These are phyloP conservation scores for Aphidoletes aphidimyza DNA, from an alignment of 2,888 invertebrate genomes.

Conservation along the genomic window DNA sequence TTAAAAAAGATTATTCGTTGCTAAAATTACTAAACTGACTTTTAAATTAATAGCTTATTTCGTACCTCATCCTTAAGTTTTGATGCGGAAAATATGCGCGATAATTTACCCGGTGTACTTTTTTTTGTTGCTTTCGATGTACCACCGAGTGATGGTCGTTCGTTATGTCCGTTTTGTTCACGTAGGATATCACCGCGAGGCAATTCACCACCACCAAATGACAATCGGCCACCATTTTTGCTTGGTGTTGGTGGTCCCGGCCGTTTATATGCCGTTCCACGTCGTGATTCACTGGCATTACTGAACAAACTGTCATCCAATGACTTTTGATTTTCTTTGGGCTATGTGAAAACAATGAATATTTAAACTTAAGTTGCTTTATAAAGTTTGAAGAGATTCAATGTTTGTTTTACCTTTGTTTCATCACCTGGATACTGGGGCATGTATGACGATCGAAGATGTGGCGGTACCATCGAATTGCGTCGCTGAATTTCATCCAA, in stretches of 20 bases:
- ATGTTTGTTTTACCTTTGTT: constrained; percentile 70
- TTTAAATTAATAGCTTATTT: constrained; percentile 54
- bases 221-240: constrained; percentile 80
- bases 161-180: constrained; percentile 62
- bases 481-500: constrained; percentile 76
- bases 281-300: constrained; percentile 59
- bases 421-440: constrained; percentile 80
- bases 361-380: not conserved
- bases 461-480: constrained; percentile 86
- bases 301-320: constrained; percentile 57
- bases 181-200: constrained; percentile 70
- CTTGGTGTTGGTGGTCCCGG: constrained; percentile 90
- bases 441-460: constrained; percentile 85
- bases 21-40: not conserved
- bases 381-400: not conserved
- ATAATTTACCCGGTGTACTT: constrained; percentile 75
- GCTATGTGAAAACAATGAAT: not conserved
- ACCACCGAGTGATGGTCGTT: not conserved
- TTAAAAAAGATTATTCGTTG: not conserved
- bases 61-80: constrained; percentile 67
- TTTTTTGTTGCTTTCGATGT: constrained; percentile 62
- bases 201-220: constrained; percentile 70
- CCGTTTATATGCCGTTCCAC: constrained; percentile 78
- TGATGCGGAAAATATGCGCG: constrained; percentile 69
- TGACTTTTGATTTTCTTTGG: not conserved